A percentile compares a stretch with the other conserved stretches of the same genome.
phyloP scores from a whole-genome alignment of 2,888 invertebrate species.

The Cecidostiba fungosa region DNA sequence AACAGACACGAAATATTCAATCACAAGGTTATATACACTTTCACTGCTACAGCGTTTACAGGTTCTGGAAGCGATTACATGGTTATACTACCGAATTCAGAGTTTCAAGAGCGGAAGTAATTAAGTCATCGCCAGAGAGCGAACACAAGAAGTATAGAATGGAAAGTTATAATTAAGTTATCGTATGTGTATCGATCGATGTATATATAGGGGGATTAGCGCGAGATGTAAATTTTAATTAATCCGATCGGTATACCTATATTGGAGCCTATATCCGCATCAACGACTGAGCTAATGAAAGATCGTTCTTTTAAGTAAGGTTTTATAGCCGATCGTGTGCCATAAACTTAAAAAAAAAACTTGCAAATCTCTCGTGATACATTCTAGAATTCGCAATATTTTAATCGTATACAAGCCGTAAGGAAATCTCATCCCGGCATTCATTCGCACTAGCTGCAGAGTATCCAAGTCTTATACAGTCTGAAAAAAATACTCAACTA shows the following conservation, averaged over 20 bases:
- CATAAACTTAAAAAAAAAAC: too few species aligned
- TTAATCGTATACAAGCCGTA: too few species aligned
- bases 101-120: constrained; percentile 67
- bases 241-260: background rate
- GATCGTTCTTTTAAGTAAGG: background rate
- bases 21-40: constrained; percentile 70
- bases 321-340: too few species aligned
- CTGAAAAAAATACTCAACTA: background rate
- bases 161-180: constrained; percentile 40
- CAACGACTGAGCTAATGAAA: background rate
- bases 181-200: constrained; percentile 16
- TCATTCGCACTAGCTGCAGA: too few species aligned
- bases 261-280: background rate
- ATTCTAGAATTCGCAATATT: too few species aligned
- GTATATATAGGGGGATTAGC: background rate
- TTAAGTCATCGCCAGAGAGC: constrained; percentile 39
- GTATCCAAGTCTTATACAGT: too few species aligned
- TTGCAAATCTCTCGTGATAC: too few species aligned
- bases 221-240: constrained; percentile 24
- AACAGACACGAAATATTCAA: constrained; percentile 63
- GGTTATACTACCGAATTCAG: constrained; percentile 62
- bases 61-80: constrained; percentile 58
- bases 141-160: constrained; percentile 16
- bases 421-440: too few species aligned
- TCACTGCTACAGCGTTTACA: constrained; percentile 65